Evolutionary conservation across 2,113 vertebrate genomes (phyloP), one percentile per base, ranked within the genome.

Genomic region (Ictidomys tridecemlineatus): DNA sequence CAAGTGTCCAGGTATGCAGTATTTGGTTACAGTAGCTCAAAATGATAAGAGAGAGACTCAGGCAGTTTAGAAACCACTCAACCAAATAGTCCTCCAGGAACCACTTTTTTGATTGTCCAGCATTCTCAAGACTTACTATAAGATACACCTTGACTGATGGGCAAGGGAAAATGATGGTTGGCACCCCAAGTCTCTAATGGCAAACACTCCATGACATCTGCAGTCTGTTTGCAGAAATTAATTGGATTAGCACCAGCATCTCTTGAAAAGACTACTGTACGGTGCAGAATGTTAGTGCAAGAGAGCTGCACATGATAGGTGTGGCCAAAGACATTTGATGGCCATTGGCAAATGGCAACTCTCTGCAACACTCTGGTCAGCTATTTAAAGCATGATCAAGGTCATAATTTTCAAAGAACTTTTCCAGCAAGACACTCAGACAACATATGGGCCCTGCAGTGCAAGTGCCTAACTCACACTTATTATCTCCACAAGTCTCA

Each of bases 381-480:
- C 34, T 79, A 13, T 63, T 91, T 85, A 58, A 78, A 91, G 26
- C 72, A 53, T 17, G 5, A 39, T 80, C 85, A 97, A 91, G 42
- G 83, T 94, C 86, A 86, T 67, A 61, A 80, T 65, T 70, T 89
- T 72, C 84, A 79, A 79, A 83, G 42, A 70, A 24, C 34, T 58
- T 53, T 56, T 6, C 79, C 48, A 67, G 26, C 34, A 34, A 72
- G 61, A 94, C 22, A 61, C 72, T 58, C 30, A 48, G 16, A 74
- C 17, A 92, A 42, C 86, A 94, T 80, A 82, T 63, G 90, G 80
- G 48, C 17, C 34, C 63, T 79, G 51, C 18, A 78, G 89, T 83
- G 94, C 86, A 48, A 28, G 37, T 74, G 53, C 8, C 65, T 94
- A 69, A 79, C 32, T 97, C 85, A 94, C 37, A 82, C 51, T 95